Conservation (phyloP, 2,888 invertebrate species). For the Heliconius charithonia region DNA sequence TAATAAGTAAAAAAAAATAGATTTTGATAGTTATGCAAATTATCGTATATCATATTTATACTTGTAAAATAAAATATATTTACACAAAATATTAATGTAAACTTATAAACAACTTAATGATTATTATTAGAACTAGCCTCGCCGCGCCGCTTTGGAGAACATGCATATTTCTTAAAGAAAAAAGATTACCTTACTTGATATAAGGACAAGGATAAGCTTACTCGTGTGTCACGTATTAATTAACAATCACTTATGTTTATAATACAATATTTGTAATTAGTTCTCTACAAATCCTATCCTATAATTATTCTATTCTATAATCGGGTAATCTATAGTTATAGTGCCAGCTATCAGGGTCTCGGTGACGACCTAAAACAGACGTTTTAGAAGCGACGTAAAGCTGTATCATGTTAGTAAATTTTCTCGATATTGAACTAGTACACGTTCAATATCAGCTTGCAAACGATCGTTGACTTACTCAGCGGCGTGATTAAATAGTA, state of each 20-base stretch:
- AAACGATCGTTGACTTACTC: conserved; percentile 92
- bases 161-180: too few species aligned
- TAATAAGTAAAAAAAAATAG: background rate
- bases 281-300: conserved; percentile 26
- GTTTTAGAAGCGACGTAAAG: conserved; percentile 54
- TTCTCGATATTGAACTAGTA: conserved; percentile 48
- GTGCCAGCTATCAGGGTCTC: conserved; percentile 32
- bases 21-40: too few species aligned
- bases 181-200: too few species aligned
- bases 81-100: background rate
- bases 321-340: conserved; percentile 35
- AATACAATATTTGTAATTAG: conserved; percentile 35
- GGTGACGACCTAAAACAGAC: conserved; percentile 32
- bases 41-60: too few species aligned
- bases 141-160: too few species aligned
- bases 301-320: conserved; percentile 32
- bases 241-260: conserved; percentile 24
- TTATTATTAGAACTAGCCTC: too few species aligned
- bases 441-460: conserved; percentile 58
- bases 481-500: conserved; percentile 98
- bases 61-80: background rate
- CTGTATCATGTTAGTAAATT: conserved; percentile 72
- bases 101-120: too few species aligned
- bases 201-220: background rate
- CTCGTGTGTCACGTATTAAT: conserved; percentile 20